Percentiles rank a stretch among this genome's conserved stretches.
These are phyloP conservation scores for Ramphastos sulfuratus DNA, from an alignment of 2,113 vertebrate species.

Conservation along the genomic window DNA sequence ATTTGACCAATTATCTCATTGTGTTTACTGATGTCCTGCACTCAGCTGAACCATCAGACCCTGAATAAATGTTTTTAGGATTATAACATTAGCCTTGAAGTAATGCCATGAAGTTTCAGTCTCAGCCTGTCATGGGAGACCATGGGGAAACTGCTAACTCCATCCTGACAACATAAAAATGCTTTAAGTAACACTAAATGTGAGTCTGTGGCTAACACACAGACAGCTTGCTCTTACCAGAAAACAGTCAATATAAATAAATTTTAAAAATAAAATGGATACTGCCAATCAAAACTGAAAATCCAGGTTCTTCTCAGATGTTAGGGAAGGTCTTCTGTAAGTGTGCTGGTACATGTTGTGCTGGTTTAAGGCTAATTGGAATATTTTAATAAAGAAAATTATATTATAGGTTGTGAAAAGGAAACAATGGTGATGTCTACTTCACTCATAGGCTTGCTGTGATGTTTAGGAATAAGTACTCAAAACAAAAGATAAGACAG, in stretches of 20 bases:
- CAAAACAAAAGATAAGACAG: too few species aligned
- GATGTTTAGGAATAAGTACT: too few species aligned
- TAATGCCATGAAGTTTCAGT: background rate
- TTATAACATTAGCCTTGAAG: background rate
- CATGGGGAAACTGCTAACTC: background rate
- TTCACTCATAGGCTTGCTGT: too few species aligned
- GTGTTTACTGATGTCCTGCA: background rate
- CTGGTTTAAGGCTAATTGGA: too few species aligned
- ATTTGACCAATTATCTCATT: background rate
- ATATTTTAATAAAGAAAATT: too few species aligned
- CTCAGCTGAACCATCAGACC: background rate
- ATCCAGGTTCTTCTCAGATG: background rate
- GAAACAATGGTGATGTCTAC: too few species aligned
- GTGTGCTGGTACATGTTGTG: too few species aligned
- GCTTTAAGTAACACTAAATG: background rate
- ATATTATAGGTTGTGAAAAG: too few species aligned
- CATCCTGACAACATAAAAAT: background rate
- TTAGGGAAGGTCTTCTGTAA: background rate
- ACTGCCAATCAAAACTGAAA: background rate
- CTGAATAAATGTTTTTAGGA: background rate
- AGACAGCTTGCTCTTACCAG: background rate
- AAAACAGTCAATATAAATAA: background rate
- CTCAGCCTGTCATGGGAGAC: background rate
- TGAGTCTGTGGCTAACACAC: background rate
- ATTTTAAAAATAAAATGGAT: background rate